phyloP scores from a whole-genome alignment of 2,797 vertebrate genomes.

The Pseudochaenichthys georgianus region DNA sequence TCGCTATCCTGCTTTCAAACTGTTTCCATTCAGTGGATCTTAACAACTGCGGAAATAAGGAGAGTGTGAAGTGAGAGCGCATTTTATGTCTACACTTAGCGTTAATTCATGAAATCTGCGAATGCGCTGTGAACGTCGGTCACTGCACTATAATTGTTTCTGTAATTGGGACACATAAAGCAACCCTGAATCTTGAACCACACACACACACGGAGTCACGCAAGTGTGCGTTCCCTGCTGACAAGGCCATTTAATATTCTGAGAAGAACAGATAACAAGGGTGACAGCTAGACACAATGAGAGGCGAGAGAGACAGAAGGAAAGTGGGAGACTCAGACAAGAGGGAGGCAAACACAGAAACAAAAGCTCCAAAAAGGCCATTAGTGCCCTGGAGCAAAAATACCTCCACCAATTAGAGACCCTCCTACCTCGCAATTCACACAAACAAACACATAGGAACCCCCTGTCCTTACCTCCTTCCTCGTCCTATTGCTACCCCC shows the following conservation, averaged over 20 bases:
- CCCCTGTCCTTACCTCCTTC: neutral
- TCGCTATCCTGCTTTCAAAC: conserved; percentile 54
- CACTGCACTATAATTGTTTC: conserved; percentile 50
- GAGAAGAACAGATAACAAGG: conserved; percentile 42
- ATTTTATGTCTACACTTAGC: conserved; percentile 66
- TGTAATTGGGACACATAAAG: conserved; percentile 68
- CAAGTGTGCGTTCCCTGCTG: conserved; percentile 50
- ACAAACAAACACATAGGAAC: conserved; percentile 5
- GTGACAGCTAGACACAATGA: conserved; percentile 43
- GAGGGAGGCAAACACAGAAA: conserved; percentile 40
- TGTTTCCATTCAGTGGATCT: conserved; percentile 42
- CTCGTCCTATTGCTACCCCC: neutral
- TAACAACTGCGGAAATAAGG: conserved; percentile 34
- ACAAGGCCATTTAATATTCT: conserved; percentile 60
- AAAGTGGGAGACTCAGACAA: conserved; percentile 40
- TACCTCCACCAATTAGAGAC: conserved; percentile 45
- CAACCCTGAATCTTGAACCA: conserved; percentile 6
- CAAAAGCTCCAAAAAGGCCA: conserved; percentile 34
- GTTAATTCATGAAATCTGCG: conserved; percentile 67
- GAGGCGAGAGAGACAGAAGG: conserved; percentile 37
- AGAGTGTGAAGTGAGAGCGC: conserved; percentile 28
- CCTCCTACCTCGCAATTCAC: conserved; percentile 23
- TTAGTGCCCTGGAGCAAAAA: conserved; percentile 20
- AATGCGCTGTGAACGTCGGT: conserved; percentile 55
- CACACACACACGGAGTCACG: neutral